Percentiles rank a stretch among this genome's conserved stretches.
Evolutionary conservation across 2,797 vertebrate genomes (phyloP).

Genomic region (Sebastiscus tertius): DNA sequence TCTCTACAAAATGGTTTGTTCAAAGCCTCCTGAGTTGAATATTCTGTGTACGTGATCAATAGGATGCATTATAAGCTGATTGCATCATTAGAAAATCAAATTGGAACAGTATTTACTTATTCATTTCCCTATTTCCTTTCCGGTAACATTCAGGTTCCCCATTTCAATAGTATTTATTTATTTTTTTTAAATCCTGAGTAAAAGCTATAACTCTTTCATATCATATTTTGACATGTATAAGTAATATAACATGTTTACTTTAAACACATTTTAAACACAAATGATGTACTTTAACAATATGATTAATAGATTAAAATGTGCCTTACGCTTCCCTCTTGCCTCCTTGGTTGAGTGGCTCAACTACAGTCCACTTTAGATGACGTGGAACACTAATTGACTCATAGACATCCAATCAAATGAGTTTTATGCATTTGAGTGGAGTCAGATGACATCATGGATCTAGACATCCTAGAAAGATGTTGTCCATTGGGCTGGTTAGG

Average conservation of each 20-base stretch:
- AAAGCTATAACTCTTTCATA: background rate
- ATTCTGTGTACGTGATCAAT: background rate
- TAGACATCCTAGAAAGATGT: background rate
- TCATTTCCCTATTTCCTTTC: background rate
- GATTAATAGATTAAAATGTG: background rate
- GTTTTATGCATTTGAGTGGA: background rate
- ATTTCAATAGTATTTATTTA: no score
- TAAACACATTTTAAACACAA: background rate
- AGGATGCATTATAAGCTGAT: background rate
- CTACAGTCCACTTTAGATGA: background rate
- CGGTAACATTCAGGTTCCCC: slow-evolving; percentile 1
- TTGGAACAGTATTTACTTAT: no score
- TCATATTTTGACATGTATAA: background rate
- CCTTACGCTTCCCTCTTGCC: background rate
- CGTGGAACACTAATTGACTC: background rate
- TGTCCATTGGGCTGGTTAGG: no score
- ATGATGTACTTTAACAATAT: background rate
- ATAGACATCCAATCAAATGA: background rate
- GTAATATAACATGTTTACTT: background rate
- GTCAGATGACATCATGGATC: background rate
- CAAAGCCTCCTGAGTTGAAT: background rate
- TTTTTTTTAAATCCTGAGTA: background rate
- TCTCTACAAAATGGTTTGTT: background rate
- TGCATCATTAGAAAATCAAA: no score
- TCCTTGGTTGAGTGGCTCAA: background rate